A percentile compares a stretch with the other conserved stretches of the same genome.
Conservation (phyloP, 2,113 vertebrate species). For the Zosterops lateralis region DNA sequence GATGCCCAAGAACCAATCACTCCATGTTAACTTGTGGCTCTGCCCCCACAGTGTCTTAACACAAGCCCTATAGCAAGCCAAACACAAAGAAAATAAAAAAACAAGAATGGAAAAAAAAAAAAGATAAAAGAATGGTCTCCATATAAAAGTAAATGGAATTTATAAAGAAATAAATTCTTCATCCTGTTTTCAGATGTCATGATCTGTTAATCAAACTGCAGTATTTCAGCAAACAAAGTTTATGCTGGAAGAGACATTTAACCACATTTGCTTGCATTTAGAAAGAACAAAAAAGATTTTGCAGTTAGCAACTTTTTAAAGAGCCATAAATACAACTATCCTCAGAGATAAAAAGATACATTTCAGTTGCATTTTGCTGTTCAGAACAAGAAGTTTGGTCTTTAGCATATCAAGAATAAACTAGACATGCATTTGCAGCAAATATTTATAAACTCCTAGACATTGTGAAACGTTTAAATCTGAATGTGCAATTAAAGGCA, state of each 20-base stretch:
- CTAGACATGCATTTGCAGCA: neutral
- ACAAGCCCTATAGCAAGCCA: fast-evolving
- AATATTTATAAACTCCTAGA: neutral
- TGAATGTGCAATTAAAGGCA: neutral
- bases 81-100: neutral
- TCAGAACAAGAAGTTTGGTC: neutral
- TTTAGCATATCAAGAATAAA: neutral
- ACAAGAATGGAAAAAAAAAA: neutral
- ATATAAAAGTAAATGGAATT: neutral
- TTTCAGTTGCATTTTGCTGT: neutral
- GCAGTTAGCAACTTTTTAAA: neutral
- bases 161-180: neutral
- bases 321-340: neutral
- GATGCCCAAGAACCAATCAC: neutral
- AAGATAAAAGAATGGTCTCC: neutral
- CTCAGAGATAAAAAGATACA: neutral
- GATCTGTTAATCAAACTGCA: neutral
- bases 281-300: neutral
- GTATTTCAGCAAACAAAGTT: neutral
- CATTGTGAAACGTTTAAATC: neutral
- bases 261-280: neutral
- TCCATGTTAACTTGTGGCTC: neutral
- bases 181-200: neutral
- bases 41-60: neutral
- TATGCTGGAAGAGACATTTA: neutral